phyloP scores from a whole-genome alignment of 2,113 vertebrate species.

The Boulengeromyrus knoepffleri region DNA sequence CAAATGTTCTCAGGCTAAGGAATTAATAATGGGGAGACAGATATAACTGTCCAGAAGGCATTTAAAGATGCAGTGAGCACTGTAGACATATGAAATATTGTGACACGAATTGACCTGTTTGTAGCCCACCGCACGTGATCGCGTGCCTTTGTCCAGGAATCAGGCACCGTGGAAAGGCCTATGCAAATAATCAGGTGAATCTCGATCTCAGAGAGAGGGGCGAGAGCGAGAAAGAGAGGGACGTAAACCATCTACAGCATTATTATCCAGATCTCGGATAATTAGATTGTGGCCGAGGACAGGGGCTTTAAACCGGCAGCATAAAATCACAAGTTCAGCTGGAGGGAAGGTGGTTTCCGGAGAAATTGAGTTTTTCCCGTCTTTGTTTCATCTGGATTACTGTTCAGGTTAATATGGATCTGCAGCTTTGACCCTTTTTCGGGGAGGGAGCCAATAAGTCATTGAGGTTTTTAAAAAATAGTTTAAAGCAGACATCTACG shows the following conservation, averaged over 20 bases:
- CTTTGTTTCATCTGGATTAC: conserved; percentile 16
- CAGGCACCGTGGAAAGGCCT: not conserved
- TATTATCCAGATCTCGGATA: conserved; percentile 15
- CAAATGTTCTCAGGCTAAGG: not conserved
- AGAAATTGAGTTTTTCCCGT: not conserved
- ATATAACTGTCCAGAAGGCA: not conserved
- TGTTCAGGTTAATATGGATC: not conserved
- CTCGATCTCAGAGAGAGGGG: not conserved
- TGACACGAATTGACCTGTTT: conserved; percentile 10
- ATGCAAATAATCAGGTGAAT: not conserved
- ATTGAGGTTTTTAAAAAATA: not conserved
- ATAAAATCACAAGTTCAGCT: conserved; percentile 16
- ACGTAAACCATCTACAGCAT: conserved; percentile 12
- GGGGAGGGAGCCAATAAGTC: not conserved
- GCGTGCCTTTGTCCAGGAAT: conserved; percentile 1
- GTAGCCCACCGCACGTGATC: not conserved
- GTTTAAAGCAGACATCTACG: not conserved
- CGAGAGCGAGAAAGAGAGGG: not conserved
- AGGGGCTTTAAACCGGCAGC: conserved; percentile 14
- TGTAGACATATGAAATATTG: not conserved
- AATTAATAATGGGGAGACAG: not conserved
- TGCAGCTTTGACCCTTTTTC: not conserved
- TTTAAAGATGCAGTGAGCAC: not conserved
- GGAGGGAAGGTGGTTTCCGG: conserved; percentile 8
- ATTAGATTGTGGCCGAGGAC: conserved; percentile 18